Evolutionary conservation across 2,888 invertebrate species (phyloP).

Genomic region (Leptinotarsa rubiginosa): DNA sequence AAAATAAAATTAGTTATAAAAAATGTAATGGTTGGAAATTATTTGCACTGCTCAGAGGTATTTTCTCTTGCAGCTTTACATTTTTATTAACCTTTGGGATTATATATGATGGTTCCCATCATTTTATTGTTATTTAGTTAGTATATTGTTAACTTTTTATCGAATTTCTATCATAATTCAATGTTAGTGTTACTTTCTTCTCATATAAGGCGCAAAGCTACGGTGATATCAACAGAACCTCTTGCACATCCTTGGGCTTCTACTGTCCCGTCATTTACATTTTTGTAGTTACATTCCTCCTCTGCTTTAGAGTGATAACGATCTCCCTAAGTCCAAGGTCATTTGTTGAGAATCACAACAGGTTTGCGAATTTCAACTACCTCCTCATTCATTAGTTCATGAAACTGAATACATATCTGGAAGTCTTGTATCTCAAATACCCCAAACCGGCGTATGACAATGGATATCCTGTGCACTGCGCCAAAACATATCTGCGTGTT

Average conservation of each 20-base stretch:
- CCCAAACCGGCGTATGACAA: too few relatives aligned
- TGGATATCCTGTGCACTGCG: constrained; percentile 3
- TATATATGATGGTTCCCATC: background rate
- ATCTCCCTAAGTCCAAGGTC: background rate
- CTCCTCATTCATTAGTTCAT: background rate
- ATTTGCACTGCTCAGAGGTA: background rate
- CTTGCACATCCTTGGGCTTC: too few relatives aligned
- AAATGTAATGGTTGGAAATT: background rate
- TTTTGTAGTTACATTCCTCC: background rate
- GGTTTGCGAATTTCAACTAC: background rate
- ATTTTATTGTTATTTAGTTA: constrained; percentile 13
- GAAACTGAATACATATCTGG: background rate
- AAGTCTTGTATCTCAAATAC: background rate
- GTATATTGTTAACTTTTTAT: background rate
- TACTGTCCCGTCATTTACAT: background rate
- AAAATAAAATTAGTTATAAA: background rate
- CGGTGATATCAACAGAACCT: too few relatives aligned
- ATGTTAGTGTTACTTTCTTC: background rate
- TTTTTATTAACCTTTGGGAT: background rate
- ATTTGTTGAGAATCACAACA: background rate
- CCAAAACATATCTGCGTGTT: constrained; percentile 4
- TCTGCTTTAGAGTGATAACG: background rate
- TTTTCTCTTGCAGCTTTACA: constrained; percentile 1
- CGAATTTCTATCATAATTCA: background rate
- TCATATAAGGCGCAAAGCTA: too few relatives aligned